phyloP scores from a whole-genome alignment of 2,797 vertebrate genomes.

The Acrossocheilus fasciatus region DNA sequence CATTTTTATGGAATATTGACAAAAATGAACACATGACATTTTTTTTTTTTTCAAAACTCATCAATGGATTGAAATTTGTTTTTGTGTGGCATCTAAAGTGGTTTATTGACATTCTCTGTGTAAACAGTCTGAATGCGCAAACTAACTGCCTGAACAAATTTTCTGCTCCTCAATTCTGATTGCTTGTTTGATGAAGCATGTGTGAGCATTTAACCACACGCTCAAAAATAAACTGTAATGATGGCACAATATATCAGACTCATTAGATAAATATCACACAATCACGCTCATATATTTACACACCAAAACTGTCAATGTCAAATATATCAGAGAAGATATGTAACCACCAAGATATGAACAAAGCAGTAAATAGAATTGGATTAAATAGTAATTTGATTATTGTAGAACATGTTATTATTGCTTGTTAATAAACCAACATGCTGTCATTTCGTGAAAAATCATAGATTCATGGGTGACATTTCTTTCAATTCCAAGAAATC shows the following conservation, averaged over 20 bases:
- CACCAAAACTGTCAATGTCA: background rate
- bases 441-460: background rate
- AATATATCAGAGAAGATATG: conserved; percentile 12
- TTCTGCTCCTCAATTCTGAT: conserved; percentile 47
- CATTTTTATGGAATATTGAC: background rate
- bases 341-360: background rate
- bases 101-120: conserved; percentile 31
- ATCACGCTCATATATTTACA: conserved; percentile 13
- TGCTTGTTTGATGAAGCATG: conserved; percentile 57
- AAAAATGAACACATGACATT: conserved; percentile 17
- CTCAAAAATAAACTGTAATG: conserved; percentile 37
- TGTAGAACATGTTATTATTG: background rate
- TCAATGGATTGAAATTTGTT: conserved; percentile 31
- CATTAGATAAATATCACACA: conserved; percentile 25
- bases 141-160: conserved; percentile 31
- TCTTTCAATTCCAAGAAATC: background rate
- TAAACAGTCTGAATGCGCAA: conserved; percentile 37
- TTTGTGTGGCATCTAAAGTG: conserved; percentile 39
- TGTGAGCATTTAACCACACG: conserved; percentile 36
- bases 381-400: background rate
- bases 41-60: conserved; percentile 7
- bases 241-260: conserved; percentile 12
- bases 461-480: background rate
- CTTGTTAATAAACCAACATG: background rate
- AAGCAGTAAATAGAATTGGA: background rate